Conservation (phyloP, 2,888 invertebrate species). For the Hydrotaea cyrtoneurina region DNA sequence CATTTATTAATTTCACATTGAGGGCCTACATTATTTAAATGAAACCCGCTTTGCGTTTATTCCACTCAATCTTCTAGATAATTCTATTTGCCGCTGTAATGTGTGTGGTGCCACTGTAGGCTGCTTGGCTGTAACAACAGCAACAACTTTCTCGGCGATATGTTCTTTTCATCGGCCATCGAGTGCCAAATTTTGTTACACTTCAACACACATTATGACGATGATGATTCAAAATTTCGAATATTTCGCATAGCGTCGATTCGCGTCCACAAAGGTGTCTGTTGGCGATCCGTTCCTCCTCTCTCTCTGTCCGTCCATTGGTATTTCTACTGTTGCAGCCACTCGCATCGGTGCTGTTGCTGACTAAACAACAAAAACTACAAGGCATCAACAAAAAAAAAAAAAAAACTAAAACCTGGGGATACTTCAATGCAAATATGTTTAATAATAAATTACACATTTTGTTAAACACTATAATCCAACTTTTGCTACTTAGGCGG, state of each 20-base stretch:
- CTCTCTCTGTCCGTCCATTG: not conserved
- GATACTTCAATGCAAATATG: conserved; percentile 49
- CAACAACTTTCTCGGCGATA: not conserved
- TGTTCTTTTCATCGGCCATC: conserved; percentile 35
- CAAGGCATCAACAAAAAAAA: not conserved
- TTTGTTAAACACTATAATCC: conserved; percentile 59
- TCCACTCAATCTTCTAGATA: no score
- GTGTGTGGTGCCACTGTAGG: not conserved
- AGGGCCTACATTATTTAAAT: no score
- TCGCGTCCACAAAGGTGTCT: conserved; percentile 1
- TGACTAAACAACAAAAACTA: not conserved
- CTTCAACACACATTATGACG: conserved; percentile 58
- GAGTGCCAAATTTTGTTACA: conserved; percentile 60
- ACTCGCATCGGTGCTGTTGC: conserved; percentile 36
- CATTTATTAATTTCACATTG: no score
- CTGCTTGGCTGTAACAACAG: not conserved
- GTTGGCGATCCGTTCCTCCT: not conserved
- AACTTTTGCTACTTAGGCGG: conserved; percentile 41
- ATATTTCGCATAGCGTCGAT: not conserved
- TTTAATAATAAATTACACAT: conserved; percentile 60
- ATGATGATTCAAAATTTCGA: conserved; percentile 38
- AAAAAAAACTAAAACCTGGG: conserved; percentile 16
- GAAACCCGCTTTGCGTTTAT: no score
- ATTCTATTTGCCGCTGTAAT: no score
- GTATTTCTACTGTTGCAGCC: conserved; percentile 18